These are phyloP conservation scores for Tupaia tana DNA, from an alignment of 2,113 vertebrate genomes.

Conservation along the genomic window DNA sequence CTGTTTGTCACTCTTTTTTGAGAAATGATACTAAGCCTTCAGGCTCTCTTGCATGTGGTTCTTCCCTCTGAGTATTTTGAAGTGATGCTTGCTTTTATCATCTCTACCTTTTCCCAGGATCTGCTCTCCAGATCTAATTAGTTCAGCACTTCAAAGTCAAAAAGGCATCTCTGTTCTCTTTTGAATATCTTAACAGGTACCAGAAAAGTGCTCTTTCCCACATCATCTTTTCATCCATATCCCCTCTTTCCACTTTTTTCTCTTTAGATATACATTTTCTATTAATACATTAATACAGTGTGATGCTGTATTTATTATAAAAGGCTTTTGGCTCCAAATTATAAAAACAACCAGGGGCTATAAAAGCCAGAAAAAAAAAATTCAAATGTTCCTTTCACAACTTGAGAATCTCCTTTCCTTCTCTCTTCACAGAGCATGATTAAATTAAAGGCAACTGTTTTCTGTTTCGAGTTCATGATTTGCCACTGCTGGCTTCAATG, in stretches of 20 bases:
- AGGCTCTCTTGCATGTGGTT: neutral
- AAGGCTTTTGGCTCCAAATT: constrained; percentile 4
- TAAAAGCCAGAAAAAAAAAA: neutral
- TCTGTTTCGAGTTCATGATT: neutral
- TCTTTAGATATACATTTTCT: constrained; percentile 4
- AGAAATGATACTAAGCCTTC: neutral
- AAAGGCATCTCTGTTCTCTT: neutral
- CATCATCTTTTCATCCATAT: neutral
- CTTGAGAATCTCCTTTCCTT: neutral
- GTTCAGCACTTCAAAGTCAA: neutral
- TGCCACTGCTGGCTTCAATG: neutral
- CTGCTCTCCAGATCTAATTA: neutral
- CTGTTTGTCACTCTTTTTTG: neutral
- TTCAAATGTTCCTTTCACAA: constrained; percentile 37
- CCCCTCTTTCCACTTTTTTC: neutral
- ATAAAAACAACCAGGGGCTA: neutral
- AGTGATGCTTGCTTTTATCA: neutral
- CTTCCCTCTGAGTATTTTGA: neutral
- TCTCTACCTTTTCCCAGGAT: neutral
- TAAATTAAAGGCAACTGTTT: neutral
- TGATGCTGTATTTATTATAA: neutral
- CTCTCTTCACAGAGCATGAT: neutral
- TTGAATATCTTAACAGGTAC: neutral
- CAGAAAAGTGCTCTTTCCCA: neutral
- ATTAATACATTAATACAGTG: neutral